Evolutionary conservation across 2,113 vertebrate genomes (phyloP).

Genomic region (Symphodus melops): DNA sequence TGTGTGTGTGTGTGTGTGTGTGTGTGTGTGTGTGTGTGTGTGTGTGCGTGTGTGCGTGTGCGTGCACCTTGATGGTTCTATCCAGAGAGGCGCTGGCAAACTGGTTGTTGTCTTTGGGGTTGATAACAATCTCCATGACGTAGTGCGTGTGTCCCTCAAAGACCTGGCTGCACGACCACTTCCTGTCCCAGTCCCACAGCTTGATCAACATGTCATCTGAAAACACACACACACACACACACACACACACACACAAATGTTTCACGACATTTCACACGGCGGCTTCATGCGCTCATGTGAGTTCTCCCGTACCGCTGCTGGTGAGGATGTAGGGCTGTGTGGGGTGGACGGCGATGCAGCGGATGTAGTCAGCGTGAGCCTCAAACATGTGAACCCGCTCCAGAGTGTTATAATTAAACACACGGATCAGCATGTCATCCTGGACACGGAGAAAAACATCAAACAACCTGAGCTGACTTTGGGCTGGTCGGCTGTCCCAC

Average conservation of each 20-base stretch:
- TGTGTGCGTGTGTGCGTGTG: not conserved
- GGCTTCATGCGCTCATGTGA: not conserved
- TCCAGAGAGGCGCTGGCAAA: constrained; percentile 96
- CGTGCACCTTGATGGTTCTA: constrained; percentile 92
- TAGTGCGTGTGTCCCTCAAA: constrained; percentile 97
- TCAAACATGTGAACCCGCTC: constrained; percentile 95
- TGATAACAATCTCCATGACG: constrained; percentile 96
- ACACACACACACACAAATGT: not conserved
- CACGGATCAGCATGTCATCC: constrained; percentile 97
- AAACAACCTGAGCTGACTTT: not conserved
- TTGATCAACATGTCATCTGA: constrained; percentile 97
- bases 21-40: not conserved
- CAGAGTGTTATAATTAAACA: constrained; percentile 96
- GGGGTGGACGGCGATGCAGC: constrained; percentile 93
- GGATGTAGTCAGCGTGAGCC: constrained; percentile 94
- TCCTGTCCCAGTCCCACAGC: constrained; percentile 97
- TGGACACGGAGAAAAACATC: constrained; percentile 47
- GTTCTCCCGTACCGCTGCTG: constrained; percentile 88
- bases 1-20: too few relatives aligned
- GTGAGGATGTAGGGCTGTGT: constrained; percentile 94
- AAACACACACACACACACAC: constrained; percentile 9
- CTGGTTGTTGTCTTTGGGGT: constrained; percentile 97
- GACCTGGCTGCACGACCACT: constrained; percentile 94
- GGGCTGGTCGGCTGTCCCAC: too few relatives aligned
- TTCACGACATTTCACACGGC: not conserved